Conservation (phyloP, 2,888 invertebrate genomes). For the Hyposoter dolosus region DNA sequence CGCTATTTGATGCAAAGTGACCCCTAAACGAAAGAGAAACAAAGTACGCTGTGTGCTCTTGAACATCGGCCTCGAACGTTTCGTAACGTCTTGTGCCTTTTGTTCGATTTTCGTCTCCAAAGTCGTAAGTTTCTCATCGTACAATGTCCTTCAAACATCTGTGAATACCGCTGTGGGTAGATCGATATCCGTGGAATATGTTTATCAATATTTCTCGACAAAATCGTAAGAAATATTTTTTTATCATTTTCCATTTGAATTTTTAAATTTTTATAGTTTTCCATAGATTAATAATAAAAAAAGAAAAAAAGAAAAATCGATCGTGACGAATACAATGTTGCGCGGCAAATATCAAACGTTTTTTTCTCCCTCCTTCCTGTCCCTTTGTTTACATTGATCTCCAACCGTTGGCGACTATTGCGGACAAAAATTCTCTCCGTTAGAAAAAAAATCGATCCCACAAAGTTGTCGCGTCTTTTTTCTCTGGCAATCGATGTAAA, state of each 20-base stretch:
- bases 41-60: constrained; percentile 14
- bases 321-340: constrained; percentile 37
- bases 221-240: background rate
- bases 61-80: constrained; percentile 8
- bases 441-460: background rate
- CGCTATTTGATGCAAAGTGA: constrained; percentile 16
- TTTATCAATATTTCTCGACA: background rate
- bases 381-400: background rate
- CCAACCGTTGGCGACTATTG: background rate
- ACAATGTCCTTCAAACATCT: background rate
- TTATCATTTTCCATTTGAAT: background rate
- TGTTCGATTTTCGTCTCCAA: background rate
- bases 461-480: background rate
- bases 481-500: background rate
- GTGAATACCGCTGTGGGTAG: background rate
- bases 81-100: background rate
- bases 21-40: constrained; percentile 25
- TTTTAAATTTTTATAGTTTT: background rate
- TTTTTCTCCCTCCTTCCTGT: background rate
- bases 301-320: background rate
- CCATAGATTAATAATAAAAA: background rate
- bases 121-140: background rate
- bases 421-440: background rate
- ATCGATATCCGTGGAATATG: background rate
- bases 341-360: constrained; percentile 9